Conservation (phyloP, 2,797 vertebrate species). For the Pachyuromys duprasi region DNA sequence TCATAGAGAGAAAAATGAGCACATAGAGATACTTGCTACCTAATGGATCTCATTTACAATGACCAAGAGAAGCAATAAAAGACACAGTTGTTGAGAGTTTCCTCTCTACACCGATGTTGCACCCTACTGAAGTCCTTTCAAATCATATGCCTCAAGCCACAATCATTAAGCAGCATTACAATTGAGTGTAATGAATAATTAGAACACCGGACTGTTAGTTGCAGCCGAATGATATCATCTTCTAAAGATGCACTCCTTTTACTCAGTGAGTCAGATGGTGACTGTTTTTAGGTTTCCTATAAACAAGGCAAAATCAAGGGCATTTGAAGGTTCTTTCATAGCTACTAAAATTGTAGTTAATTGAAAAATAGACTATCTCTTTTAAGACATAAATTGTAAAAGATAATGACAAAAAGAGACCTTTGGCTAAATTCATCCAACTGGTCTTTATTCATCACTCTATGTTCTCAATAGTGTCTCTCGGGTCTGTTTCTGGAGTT, state of each 20-base stretch:
- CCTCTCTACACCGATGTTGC: background rate
- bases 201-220: background rate
- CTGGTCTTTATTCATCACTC: background rate
- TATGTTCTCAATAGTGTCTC: background rate
- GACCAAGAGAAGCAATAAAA: slow-evolving; percentile 7
- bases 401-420: background rate
- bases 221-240: background rate
- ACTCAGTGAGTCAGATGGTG: background rate
- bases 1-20: background rate
- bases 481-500: background rate
- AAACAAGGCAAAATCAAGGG: background rate
- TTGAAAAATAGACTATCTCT: background rate
- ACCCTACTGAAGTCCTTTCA: background rate
- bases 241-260: background rate
- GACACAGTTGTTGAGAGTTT: background rate
- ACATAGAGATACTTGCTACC: background rate
- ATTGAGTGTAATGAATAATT: background rate
- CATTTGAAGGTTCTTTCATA: background rate
- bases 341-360: background rate
- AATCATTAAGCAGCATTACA: background rate
- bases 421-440: background rate
- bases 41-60: background rate
- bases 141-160: background rate
- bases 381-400: background rate
- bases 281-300: background rate